Conservation (phyloP, 2,888 invertebrate species). For the Rhingia rostrata region DNA sequence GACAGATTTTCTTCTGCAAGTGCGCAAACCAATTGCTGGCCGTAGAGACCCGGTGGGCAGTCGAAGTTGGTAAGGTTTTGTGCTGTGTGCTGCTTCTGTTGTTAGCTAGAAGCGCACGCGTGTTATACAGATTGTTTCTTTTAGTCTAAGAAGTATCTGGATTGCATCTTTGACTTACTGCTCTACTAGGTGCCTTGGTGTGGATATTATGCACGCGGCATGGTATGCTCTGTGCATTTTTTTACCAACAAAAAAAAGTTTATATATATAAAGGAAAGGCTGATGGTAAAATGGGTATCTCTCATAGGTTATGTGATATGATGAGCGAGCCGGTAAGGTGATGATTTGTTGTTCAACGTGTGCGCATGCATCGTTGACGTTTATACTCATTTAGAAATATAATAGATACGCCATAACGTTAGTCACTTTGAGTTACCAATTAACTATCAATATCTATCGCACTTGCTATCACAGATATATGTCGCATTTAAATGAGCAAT, state of each 20-base stretch:
- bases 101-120: conserved; percentile 58
- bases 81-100: conserved; percentile 23
- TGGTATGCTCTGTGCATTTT: conserved; percentile 53
- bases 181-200: conserved; percentile 38
- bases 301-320: conserved; percentile 53
- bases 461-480: too few species aligned
- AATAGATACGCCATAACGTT: neutral
- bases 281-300: conserved; percentile 45
- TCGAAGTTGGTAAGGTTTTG: neutral
- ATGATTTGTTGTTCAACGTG: conserved; percentile 72
- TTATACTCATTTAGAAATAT: conserved; percentile 10
- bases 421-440: conserved; percentile 1
- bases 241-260: conserved; percentile 21
- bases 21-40: too few species aligned
- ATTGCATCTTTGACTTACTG: conserved; percentile 56
- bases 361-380: conserved; percentile 54
- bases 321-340: conserved; percentile 55
- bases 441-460: too few species aligned
- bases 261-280: conserved; percentile 10
- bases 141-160: conserved; percentile 37
- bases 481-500: too few species aligned
- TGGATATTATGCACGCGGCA: conserved; percentile 52
- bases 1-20: neutral
- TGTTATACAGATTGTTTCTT: conserved; percentile 69
- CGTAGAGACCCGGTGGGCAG: too few species aligned